Conservation (phyloP, 2,113 vertebrate genomes). For the Oreotrochilus melanogaster region DNA sequence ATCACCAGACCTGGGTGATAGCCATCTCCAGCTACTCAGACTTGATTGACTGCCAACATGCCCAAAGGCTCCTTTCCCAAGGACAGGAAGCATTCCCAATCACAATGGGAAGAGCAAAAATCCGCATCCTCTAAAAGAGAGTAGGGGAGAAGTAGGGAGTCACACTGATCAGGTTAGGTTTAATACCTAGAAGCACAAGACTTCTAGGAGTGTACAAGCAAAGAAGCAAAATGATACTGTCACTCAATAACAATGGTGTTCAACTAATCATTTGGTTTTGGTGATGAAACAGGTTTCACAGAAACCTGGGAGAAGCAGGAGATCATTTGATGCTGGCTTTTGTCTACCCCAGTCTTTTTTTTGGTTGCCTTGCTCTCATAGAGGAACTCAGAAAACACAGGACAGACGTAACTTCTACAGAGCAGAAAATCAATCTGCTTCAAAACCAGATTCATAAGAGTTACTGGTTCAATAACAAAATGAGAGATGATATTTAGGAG, state of each 20-base stretch:
- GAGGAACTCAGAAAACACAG: neutral
- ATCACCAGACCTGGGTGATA: neutral
- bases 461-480: neutral
- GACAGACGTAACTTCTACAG: neutral
- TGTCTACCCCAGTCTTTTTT: neutral
- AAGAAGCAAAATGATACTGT: neutral
- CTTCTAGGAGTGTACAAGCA: neutral
- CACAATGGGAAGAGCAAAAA: neutral
- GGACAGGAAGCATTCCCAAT: neutral
- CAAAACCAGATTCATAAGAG: neutral
- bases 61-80: neutral
- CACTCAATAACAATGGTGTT: neutral
- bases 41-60: accelerated
- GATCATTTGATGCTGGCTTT: neutral
- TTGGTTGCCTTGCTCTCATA: neutral
- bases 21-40: neutral
- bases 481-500: neutral
- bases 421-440: neutral
- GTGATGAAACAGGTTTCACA: neutral
- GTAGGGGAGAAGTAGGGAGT: neutral
- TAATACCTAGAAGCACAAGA: neutral
- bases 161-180: neutral
- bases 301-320: neutral
- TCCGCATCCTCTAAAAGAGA: neutral
- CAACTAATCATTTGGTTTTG: neutral